Evolutionary conservation across 2,888 invertebrate genomes (phyloP).

Genomic region (Drosophila hawaiiensis): DNA sequence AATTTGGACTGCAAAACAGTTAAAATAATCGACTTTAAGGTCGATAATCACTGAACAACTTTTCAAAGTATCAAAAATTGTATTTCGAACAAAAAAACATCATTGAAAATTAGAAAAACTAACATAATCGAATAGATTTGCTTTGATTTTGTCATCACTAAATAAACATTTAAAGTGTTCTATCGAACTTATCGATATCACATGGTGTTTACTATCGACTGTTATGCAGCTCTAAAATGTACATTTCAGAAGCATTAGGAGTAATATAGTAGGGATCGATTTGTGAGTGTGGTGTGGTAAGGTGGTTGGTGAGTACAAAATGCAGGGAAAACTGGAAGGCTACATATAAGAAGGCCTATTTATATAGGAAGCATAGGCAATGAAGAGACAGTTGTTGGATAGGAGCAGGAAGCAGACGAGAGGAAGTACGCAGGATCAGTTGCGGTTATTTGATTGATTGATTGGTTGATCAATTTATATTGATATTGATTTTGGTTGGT

Average conservation of each 20-base stretch:
- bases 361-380: conserved; percentile 66
- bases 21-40: neutral
- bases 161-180: conserved; percentile 6
- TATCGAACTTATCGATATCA: conserved; percentile 19
- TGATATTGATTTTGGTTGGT: conserved; percentile 62
- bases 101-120: neutral
- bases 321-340: conserved; percentile 45
- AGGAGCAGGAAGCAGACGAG: conserved; percentile 55
- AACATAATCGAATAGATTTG: conserved; percentile 1
- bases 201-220: conserved; percentile 23
- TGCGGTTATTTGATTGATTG: conserved; percentile 57
- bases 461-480: conserved; percentile 48
- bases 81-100: neutral
- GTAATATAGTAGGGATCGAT: conserved; percentile 16
- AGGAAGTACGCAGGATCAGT: conserved; percentile 55
- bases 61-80: neutral
- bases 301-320: conserved; percentile 54
- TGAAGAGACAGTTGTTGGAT: conserved; percentile 45
- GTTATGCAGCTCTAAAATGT: conserved; percentile 42
- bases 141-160: neutral
- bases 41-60: neutral
- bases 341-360: conserved; percentile 50
- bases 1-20: neutral
- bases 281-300: conserved; percentile 52
- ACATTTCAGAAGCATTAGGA: conserved; percentile 35